Percentiles rank a stretch among this genome's conserved stretches.
Conservation (phyloP, 2,888 invertebrate genomes). For the Gari tellinella region DNA sequence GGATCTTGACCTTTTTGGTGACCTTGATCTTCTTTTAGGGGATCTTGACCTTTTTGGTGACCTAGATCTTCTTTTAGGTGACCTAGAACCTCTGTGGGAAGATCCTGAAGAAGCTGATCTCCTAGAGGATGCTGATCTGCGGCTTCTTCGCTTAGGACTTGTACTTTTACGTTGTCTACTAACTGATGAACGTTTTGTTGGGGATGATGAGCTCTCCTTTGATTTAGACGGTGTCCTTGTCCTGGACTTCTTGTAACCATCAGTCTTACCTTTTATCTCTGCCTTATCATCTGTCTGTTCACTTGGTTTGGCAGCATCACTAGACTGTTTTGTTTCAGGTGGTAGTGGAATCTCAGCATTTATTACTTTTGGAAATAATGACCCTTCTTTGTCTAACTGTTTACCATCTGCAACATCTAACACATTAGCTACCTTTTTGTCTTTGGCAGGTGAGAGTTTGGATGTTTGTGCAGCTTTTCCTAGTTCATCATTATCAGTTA, state of each 20-base stretch:
- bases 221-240: conserved; percentile 16
- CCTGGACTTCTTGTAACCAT: conserved; percentile 2
- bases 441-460: neutral
- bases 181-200: too few species aligned
- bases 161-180: neutral
- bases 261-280: conserved; percentile 1
- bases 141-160: neutral
- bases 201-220: neutral
- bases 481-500: neutral
- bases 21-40: neutral
- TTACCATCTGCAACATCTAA: conserved; percentile 15
- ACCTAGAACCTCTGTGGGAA: conserved; percentile 5
- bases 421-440: conserved; percentile 20
- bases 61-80: conserved; percentile 3
- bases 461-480: neutral
- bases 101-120: conserved; percentile 1
- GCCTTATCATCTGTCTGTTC: conserved; percentile 5
- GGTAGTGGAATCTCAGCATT: conserved; percentile 45
- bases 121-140: conserved; percentile 14
- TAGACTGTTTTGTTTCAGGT: neutral
- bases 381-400: conserved; percentile 23
- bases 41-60: neutral
- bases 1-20: conserved; percentile 4
- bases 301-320: neutral
- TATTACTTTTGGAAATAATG: conserved; percentile 46